Percentiles rank a stretch among this genome's conserved stretches.
Evolutionary conservation across 2,888 invertebrate genomes (phyloP).

Genomic region (Latrodectus hesperus): DNA sequence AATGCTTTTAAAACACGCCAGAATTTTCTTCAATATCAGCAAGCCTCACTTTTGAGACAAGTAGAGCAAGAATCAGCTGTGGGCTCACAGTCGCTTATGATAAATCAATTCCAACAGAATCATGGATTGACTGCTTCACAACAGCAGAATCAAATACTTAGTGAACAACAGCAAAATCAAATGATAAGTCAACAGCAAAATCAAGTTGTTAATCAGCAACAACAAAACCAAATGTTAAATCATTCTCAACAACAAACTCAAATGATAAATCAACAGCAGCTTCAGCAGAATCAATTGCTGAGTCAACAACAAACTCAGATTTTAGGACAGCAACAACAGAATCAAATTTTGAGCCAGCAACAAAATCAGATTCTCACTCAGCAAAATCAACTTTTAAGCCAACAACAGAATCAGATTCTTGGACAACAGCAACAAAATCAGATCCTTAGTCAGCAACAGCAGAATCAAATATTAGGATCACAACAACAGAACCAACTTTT

Average conservation of each 20-base stretch:
- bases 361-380: conserved; percentile 71
- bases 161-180: neutral
- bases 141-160: neutral
- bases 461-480: conserved; percentile 63
- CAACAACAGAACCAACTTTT: conserved; percentile 4
- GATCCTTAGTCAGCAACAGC: conserved; percentile 27
- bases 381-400: conserved; percentile 35
- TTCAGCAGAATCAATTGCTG: conserved; percentile 30
- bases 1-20: conserved; percentile 58
- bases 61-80: conserved; percentile 36
- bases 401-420: neutral
- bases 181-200: neutral
- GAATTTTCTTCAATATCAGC: conserved; percentile 30
- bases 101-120: too few species aligned
- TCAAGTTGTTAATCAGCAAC: neutral
- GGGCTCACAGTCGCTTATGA: conserved; percentile 15
- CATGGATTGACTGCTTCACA: too few species aligned
- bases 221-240: conserved; percentile 1
- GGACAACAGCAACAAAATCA: conserved; percentile 9
- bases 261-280: conserved; percentile 5
- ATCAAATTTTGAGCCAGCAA: conserved; percentile 14
- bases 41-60: conserved; percentile 40
- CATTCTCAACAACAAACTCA: conserved; percentile 15
- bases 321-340: conserved; percentile 66
- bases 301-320: neutral